Evolutionary conservation across 2,888 invertebrate species (phyloP).

Genomic region (Amphipyra berbera): DNA sequence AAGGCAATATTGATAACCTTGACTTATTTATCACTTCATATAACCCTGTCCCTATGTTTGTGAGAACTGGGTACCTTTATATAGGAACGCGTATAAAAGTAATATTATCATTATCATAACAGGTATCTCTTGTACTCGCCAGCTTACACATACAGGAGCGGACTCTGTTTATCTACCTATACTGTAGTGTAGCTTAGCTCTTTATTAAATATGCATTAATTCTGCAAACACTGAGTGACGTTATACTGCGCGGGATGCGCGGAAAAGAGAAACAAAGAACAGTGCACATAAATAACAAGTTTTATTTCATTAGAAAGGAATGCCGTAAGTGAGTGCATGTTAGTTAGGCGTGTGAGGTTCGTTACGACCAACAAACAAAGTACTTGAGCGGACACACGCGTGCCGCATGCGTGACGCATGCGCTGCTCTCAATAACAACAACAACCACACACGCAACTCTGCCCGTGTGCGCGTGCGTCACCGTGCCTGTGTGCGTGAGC

Average conservation of each 20-base stretch:
- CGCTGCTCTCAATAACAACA: constrained; percentile 22
- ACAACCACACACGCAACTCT: neutral
- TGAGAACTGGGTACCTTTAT: neutral
- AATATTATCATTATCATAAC: constrained; percentile 12
- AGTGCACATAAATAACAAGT: constrained; percentile 25
- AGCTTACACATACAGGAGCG: neutral
- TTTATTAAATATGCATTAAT: constrained; percentile 7
- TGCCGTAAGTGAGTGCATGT: constrained; percentile 21
- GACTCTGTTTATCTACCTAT: constrained; percentile 9
- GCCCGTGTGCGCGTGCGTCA: neutral
- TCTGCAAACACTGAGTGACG: constrained; percentile 9
- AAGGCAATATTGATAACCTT: constrained; percentile 12
- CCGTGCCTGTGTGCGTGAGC: constrained; percentile 4
- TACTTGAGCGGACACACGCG: constrained; percentile 6
- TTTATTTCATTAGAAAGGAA: constrained; percentile 46
- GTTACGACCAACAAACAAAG: constrained; percentile 22
- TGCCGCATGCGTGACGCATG: constrained; percentile 27
- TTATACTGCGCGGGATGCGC: neutral
- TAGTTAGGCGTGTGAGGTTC: constrained; percentile 9
- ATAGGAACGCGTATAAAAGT: neutral
- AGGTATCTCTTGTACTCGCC: constrained; percentile 14
- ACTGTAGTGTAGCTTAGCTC: neutral
- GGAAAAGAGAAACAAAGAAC: constrained; percentile 19
- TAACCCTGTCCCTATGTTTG: constrained; percentile 5
- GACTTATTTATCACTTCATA: constrained; percentile 7